phyloP scores from a whole-genome alignment of 1,140 invertebrate genomes.

The Proctacanthus coquilletti region DNA sequence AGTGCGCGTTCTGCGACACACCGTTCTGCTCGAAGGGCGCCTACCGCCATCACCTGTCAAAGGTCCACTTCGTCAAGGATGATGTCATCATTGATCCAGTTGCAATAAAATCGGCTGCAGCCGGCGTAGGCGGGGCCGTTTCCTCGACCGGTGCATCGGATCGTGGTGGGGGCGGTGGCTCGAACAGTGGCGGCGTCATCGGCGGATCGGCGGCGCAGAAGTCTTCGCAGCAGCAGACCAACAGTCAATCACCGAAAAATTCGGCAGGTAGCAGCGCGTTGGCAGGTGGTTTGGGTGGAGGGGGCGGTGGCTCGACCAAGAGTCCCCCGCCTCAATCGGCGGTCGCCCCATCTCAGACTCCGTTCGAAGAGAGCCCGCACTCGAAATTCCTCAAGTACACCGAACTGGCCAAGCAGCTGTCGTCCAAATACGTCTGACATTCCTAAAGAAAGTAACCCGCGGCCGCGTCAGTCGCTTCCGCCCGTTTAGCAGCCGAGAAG shows the following conservation, averaged over 20 bases:
- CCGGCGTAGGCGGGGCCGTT: neutral
- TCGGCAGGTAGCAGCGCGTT: slow-evolving; percentile 9
- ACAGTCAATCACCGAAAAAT: slow-evolving; percentile 16
- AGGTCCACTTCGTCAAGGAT: slow-evolving; percentile 94
- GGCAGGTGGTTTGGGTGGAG: neutral
- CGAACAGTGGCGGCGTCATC: slow-evolving; percentile 27
- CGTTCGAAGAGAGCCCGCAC: slow-evolving; percentile 81
- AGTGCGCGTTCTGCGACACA: slow-evolving; percentile 92
- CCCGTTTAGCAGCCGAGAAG: neutral
- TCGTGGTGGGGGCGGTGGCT: neutral
- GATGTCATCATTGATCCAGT: slow-evolving; percentile 52
- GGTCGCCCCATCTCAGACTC: slow-evolving; percentile 35
- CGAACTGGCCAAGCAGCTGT: slow-evolving; percentile 88
- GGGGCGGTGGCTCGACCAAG: neutral
- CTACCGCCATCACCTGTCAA: slow-evolving; percentile 89
- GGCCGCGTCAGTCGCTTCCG: neutral
- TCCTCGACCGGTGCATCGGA: slow-evolving; percentile 17
- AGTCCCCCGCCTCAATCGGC: slow-evolving; percentile 7
- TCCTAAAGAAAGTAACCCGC: slow-evolving; percentile 2
- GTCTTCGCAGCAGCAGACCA: neutral
- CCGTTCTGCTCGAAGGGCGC: slow-evolving; percentile 93
- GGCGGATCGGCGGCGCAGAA: slow-evolving; percentile 17
- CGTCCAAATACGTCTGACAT: slow-evolving; percentile 80
- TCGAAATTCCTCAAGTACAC: slow-evolving; percentile 95
- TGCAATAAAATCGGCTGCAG: slow-evolving; percentile 32